phyloP scores from a whole-genome alignment of 2,113 vertebrate species.

The Hippocampus zosterae region DNA sequence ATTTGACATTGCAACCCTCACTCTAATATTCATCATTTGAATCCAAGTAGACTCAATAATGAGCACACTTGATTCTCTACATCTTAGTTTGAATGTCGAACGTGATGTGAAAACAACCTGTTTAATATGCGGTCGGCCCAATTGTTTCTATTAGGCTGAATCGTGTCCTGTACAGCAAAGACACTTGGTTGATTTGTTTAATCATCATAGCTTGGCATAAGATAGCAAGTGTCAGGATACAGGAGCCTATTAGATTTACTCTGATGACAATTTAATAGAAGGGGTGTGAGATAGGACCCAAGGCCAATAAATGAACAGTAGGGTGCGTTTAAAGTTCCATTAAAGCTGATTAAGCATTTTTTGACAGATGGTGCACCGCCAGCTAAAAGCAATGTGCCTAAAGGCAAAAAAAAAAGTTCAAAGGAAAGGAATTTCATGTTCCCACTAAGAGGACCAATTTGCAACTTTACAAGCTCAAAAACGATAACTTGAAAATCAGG shows the following conservation, averaged over 20 bases:
- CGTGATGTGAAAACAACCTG: neutral
- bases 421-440: conserved; percentile 33
- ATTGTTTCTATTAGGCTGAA: neutral
- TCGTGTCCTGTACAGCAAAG: neutral
- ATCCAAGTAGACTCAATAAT: neutral
- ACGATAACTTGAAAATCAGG: conserved; percentile 25
- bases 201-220: conserved; percentile 4
- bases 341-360: conserved; percentile 29
- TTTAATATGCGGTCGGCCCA: too few species aligned
- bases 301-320: conserved; percentile 2
- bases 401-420: conserved; percentile 27
- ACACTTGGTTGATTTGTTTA: neutral
- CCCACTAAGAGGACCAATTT: conserved; percentile 30
- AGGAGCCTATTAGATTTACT: neutral
- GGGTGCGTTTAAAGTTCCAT: conserved; percentile 18
- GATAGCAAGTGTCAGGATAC: neutral
- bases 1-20: neutral
- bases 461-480: conserved; percentile 39
- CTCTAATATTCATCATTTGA: neutral
- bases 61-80: neutral
- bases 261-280: conserved; percentile 20
- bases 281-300: neutral
- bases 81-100: neutral
- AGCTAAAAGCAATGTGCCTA: conserved; percentile 15
- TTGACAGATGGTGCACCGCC: conserved; percentile 17